Evolutionary conservation across 2,113 vertebrate genomes (phyloP).

Genomic region (Tursiops truncatus): DNA sequence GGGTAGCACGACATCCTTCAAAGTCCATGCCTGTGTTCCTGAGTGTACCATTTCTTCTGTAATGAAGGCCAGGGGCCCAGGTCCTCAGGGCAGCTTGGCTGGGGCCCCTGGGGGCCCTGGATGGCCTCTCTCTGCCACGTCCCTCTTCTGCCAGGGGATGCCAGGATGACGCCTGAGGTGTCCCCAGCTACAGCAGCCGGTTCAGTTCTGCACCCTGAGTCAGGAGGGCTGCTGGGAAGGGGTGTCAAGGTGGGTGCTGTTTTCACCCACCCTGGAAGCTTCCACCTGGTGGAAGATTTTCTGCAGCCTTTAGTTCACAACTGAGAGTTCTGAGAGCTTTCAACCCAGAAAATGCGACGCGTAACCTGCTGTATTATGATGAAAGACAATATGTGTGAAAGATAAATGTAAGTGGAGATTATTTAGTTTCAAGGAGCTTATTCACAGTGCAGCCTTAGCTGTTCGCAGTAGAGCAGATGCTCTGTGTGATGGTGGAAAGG

Average conservation of each 20-base stretch:
- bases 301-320: not conserved
- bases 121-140: rapidly evolving
- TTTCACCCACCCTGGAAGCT: not conserved
- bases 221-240: not conserved
- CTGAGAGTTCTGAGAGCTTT: not conserved
- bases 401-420: not conserved
- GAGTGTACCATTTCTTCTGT: rapidly evolving
- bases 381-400: not conserved
- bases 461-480: too few species aligned
- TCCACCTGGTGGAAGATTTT: not conserved
- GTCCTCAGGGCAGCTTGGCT: too few species aligned
- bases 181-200: too few species aligned
- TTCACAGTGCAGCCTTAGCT: too few species aligned
- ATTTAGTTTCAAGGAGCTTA: too few species aligned
- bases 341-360: rapidly evolving
- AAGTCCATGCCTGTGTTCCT: too few species aligned
- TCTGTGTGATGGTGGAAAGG: rapidly evolving
- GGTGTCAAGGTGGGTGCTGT: rapidly evolving
- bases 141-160: too few species aligned
- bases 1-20: not conserved
- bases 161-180: rapidly evolving
- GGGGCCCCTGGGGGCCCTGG: rapidly evolving
- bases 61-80: rapidly evolving
- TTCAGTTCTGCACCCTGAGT: too few species aligned
- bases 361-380: not conserved